These are phyloP conservation scores for Crenuchus spilurus DNA, from an alignment of 2,797 vertebrate genomes.

Conservation along the genomic window DNA sequence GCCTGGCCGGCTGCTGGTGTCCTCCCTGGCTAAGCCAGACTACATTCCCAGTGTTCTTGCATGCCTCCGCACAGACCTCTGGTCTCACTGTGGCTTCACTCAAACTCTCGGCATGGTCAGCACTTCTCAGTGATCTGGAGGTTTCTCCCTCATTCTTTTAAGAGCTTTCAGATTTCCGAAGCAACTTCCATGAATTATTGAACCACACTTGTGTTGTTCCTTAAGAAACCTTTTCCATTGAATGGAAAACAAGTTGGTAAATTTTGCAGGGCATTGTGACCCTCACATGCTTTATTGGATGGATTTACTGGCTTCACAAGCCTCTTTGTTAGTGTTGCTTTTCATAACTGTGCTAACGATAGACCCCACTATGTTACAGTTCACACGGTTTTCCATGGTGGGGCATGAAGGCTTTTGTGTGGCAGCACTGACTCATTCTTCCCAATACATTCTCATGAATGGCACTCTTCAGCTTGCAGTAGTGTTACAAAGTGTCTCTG, in stretches of 20 bases:
- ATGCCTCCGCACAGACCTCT: background rate
- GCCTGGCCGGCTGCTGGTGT: constrained; percentile 4
- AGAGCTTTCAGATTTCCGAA: background rate
- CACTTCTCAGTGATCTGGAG: background rate
- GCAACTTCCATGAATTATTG: background rate
- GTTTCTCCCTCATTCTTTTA: background rate
- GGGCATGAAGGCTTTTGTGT: constrained; percentile 9
- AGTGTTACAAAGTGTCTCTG: constrained; percentile 29
- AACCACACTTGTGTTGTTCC: background rate
- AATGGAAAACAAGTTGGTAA: background rate
- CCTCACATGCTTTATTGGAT: constrained; percentile 24
- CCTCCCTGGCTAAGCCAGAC: constrained; percentile 2
- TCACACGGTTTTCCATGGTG: constrained; percentile 2
- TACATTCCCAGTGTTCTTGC: constrained; percentile 25
- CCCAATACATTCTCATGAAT: constrained; percentile 28
- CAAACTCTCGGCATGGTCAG: constrained; percentile 1
- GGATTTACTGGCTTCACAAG: constrained; percentile 21
- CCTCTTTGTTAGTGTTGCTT: constrained; percentile 27
- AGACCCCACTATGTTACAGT: constrained; percentile 17
- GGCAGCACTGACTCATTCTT: background rate
- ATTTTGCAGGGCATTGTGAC: constrained; percentile 22
- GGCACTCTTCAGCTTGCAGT: background rate
- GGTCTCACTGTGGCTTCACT: constrained; percentile 12
- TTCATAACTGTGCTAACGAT: constrained; percentile 29
- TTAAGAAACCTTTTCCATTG: background rate